A percentile compares a stretch with the other conserved stretches of the same genome.
Conservation (phyloP, 2,797 vertebrate genomes). For the Poeciliopsis gracilis region DNA sequence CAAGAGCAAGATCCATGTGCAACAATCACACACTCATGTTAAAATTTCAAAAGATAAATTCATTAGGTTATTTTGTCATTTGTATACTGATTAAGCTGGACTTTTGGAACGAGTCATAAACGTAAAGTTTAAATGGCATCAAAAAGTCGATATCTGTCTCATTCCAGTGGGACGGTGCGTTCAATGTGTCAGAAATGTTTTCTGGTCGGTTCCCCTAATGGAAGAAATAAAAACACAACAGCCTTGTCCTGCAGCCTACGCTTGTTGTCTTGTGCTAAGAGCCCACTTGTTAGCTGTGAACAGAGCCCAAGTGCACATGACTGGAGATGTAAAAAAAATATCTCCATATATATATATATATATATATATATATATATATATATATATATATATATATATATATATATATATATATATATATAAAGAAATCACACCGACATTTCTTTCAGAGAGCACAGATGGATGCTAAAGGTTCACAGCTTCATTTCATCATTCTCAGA, state of each 20-base stretch:
- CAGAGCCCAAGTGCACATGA: neutral
- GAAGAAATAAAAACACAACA: conserved; percentile 43
- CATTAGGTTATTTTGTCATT: neutral
- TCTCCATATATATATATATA: no score
- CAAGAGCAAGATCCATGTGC: no score
- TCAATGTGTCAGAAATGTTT: conserved; percentile 38
- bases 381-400: no score
- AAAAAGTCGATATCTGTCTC: conserved; percentile 12
- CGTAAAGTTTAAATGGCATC: neutral
- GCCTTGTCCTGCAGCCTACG: conserved; percentile 33
- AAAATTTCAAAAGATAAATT: neutral
- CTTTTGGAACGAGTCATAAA: neutral
- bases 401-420: neutral
- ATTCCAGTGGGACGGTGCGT: conserved; percentile 24
- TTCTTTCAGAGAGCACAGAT: neutral
- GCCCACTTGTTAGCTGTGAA: conserved; percentile 35
- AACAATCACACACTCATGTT: neutral
- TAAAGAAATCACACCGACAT: neutral
- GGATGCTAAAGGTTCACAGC: neutral
- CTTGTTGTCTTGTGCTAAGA: conserved; percentile 34
- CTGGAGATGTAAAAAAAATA: neutral
- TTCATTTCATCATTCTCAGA: neutral
- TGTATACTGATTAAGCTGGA: no score
- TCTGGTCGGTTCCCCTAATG: conserved; percentile 40
- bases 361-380: no score